These are phyloP conservation scores for Hapalemur alaotrensis DNA, from an alignment of 2,797 vertebrate genomes.

Conservation along the genomic window DNA sequence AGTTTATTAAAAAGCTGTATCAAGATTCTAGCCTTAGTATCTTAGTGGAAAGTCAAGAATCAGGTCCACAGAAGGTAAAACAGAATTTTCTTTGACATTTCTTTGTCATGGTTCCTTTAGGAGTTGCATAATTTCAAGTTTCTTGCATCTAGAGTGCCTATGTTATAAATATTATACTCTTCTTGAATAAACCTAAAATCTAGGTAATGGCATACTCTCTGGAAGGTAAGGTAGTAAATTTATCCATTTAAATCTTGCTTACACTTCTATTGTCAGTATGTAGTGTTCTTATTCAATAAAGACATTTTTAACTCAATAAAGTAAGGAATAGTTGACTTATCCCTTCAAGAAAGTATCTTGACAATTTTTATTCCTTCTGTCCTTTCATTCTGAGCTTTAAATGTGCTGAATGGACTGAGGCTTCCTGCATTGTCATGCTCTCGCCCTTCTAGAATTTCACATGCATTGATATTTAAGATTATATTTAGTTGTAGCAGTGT, in stretches of 20 bases:
- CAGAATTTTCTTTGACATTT: slow-evolving; percentile 38
- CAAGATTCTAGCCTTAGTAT: slow-evolving; percentile 47
- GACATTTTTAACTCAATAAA: neutral
- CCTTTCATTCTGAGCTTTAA: neutral
- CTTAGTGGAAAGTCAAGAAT: slow-evolving; percentile 44
- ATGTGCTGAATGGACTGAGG: neutral
- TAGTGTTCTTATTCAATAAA: neutral
- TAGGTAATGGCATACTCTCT: neutral
- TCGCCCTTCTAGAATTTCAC: neutral
- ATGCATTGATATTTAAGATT: neutral
- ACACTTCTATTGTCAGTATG: neutral
- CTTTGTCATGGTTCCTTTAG: neutral
- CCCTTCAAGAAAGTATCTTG: neutral
- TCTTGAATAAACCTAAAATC: neutral
- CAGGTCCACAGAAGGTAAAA: slow-evolving; percentile 26
- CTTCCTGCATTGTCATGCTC: accelerated
- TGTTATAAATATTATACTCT: neutral
- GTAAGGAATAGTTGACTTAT: neutral
- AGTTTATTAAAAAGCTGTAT: slow-evolving; percentile 51
- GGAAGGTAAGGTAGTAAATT: neutral
- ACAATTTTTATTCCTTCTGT: neutral
- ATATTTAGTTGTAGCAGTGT: neutral
- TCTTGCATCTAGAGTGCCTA: neutral
- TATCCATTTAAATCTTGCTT: neutral
- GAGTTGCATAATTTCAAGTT: neutral